phyloP scores from a whole-genome alignment of 2,797 vertebrate species.

The Remorina albescens region DNA sequence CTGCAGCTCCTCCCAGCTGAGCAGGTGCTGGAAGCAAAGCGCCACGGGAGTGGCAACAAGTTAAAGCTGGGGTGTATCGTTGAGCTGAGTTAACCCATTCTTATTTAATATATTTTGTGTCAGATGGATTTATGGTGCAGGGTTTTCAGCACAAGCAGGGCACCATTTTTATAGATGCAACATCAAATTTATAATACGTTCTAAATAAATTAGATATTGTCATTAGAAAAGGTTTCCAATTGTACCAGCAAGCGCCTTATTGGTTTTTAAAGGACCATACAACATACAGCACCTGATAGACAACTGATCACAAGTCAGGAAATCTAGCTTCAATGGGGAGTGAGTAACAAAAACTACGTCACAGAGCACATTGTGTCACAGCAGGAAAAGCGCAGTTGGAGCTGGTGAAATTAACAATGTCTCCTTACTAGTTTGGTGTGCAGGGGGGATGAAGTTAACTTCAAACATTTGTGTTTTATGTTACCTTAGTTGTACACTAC shows the following conservation, averaged over 20 bases:
- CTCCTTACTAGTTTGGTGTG: background rate
- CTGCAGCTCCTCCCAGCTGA: constrained; percentile 89
- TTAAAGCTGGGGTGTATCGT: constrained; percentile 50
- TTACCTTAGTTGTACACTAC: too few relatives aligned
- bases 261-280: background rate
- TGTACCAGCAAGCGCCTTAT: background rate
- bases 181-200: too few relatives aligned
- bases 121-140: background rate
- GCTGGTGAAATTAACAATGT: background rate
- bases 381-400: background rate
- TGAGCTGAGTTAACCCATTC: constrained; percentile 29
- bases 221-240: background rate
- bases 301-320: constrained; percentile 33
- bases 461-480: too few relatives aligned
- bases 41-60: constrained; percentile 51
- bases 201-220: too few relatives aligned
- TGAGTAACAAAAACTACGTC: background rate
- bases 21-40: constrained; percentile 89
- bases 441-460: background rate
- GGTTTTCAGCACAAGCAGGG: background rate
- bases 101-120: background rate
- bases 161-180: background rate
- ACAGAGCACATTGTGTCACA: background rate
- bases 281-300: background rate
- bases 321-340: constrained; percentile 8